phyloP scores from a whole-genome alignment of 2,888 invertebrate species.

The Eristalis pertinax region DNA sequence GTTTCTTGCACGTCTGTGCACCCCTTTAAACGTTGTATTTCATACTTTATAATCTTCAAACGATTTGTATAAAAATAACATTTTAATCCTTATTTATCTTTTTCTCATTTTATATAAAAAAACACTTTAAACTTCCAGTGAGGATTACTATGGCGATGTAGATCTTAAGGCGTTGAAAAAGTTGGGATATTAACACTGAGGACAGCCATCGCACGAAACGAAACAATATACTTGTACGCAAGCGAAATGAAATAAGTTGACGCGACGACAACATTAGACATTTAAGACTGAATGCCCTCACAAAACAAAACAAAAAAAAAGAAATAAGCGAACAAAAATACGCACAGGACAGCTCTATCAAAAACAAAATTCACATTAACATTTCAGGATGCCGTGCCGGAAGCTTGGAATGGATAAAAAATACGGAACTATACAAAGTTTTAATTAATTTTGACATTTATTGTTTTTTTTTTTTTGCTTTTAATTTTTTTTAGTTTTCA shows the following conservation, averaged over 20 bases:
- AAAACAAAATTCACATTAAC: not conserved
- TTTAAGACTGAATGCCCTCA: conserved; percentile 67
- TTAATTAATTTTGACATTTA: not conserved
- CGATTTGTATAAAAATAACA: conserved; percentile 2
- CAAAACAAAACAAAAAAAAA: not conserved
- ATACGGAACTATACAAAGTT: not conserved
- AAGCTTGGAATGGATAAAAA: not conserved
- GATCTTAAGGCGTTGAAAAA: conserved; percentile 94
- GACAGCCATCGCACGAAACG: conserved; percentile 30
- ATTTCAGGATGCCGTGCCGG: not conserved
- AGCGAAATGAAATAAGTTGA: conserved; percentile 13
- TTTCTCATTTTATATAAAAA: conserved; percentile 45
- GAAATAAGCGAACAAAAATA: conserved; percentile 1
- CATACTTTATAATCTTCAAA: not conserved
- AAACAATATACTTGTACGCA: not conserved
- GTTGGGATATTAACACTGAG: conserved; percentile 83
- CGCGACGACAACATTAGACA: conserved; percentile 63
- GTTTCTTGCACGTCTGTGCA: not conserved
- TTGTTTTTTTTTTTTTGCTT: not conserved
- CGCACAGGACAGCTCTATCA: not conserved
- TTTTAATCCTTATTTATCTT: conserved; percentile 70
- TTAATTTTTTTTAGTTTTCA: conserved; percentile 2
- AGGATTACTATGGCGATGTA: conserved; percentile 96
- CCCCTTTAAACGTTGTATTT: not conserved
- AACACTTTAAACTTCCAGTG: conserved; percentile 83